A percentile compares a stretch with the other conserved stretches of the same genome.
Conservation (phyloP, 2,797 vertebrate genomes). For the Lacerta agilis region DNA sequence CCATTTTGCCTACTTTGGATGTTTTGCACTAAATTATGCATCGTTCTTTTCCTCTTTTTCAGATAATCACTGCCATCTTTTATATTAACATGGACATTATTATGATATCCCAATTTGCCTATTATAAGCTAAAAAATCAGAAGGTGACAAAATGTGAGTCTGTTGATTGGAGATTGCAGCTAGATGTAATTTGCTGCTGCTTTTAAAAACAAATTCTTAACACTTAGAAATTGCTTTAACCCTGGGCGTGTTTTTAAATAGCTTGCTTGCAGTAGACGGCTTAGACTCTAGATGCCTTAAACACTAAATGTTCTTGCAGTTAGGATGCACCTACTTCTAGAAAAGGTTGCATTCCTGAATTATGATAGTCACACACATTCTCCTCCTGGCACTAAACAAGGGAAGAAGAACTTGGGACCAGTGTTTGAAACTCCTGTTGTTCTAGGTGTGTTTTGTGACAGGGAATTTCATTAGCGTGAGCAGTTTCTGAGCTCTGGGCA, state of each 20-base stretch:
- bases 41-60: conserved; percentile 33
- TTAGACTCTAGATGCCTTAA: background rate
- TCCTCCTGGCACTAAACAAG: background rate
- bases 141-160: conserved; percentile 72
- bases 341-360: background rate
- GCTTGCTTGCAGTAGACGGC: background rate
- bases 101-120: conserved; percentile 77
- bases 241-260: background rate
- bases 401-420: background rate
- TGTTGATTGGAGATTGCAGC: background rate
- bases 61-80: conserved; percentile 78
- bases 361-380: background rate
- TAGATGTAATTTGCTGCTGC: background rate
- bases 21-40: background rate
- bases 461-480: too few species aligned
- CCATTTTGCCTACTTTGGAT: too few species aligned
- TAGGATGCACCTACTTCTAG: background rate
- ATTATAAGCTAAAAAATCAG: conserved; percentile 81
- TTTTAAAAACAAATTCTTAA: background rate
- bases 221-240: background rate
- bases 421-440: too few species aligned
- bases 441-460: too few species aligned
- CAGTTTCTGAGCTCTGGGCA: too few species aligned
- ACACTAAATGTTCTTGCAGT: background rate
- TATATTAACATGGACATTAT: conserved; percentile 77